A percentile compares a stretch with the other conserved stretches of the same genome.
phyloP scores from a whole-genome alignment of 2,797 vertebrate genomes.

The Pipistrellus pipistrellus region DNA sequence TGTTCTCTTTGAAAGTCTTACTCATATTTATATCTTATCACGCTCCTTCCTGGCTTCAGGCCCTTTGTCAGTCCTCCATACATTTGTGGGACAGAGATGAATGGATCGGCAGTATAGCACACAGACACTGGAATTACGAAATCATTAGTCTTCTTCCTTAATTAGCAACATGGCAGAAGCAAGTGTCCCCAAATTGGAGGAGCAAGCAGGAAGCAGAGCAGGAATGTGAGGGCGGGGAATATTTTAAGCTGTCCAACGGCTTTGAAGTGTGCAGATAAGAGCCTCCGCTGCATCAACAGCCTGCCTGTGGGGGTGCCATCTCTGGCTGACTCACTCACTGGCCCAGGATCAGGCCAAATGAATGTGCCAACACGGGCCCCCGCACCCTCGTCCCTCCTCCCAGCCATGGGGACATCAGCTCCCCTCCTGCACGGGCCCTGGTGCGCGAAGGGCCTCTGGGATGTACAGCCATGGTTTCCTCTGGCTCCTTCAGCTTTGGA shows the following conservation, averaged over 20 bases:
- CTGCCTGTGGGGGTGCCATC: not conserved
- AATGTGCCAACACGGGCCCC: not conserved
- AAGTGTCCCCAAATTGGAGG: not conserved
- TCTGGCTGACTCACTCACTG: not conserved
- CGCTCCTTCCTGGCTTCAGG: not conserved
- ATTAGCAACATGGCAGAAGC: not conserved
- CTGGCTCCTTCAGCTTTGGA: not conserved
- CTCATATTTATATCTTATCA: not conserved
- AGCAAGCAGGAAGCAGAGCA: not conserved
- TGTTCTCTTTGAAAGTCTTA: not conserved
- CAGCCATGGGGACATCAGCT: fast-evolving
- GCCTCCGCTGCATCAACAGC: not conserved
- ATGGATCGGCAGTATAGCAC: not conserved
- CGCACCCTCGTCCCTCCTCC: not conserved
- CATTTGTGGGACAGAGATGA: constrained; percentile 2
- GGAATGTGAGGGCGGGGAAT: not conserved
- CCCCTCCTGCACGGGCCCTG: not conserved
- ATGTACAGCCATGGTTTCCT: not conserved
- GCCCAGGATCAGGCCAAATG: not conserved
- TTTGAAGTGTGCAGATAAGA: not conserved
- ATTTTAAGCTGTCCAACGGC: not conserved
- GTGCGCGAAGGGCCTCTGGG: not conserved
- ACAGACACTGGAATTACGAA: not conserved
- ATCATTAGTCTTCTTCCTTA: not conserved
- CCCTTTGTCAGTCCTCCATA: not conserved